A percentile compares a stretch with the other conserved stretches of the same genome.
These are phyloP conservation scores for Zaprionus vittiger DNA, from an alignment of 1,140 invertebrate species.

Conservation along the genomic window DNA sequence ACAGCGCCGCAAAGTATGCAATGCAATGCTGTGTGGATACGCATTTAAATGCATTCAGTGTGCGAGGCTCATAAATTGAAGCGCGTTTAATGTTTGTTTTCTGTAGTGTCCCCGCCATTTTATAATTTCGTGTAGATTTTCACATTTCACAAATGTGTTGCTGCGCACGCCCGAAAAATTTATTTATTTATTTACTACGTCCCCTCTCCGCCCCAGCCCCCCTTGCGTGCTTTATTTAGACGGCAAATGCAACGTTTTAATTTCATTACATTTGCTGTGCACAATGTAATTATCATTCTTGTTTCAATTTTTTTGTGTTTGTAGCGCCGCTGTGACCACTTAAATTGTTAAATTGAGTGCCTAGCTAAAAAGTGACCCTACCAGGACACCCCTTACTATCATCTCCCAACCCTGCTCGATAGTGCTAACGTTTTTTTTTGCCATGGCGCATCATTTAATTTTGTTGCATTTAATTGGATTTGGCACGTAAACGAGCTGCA, in stretches of 20 bases:
- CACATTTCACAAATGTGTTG: conserved; percentile 67
- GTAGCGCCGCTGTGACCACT: conserved; percentile 17
- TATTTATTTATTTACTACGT: conserved; percentile 72
- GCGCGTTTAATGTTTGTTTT: conserved; percentile 76
- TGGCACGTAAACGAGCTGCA: conserved; percentile 59
- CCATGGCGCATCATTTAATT: conserved; percentile 51
- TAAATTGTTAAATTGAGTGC: conserved; percentile 57
- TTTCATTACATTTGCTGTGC: conserved; percentile 66
- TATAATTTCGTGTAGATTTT: conserved; percentile 63
- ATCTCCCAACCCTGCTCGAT: background rate
- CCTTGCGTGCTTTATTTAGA: conserved; percentile 29
- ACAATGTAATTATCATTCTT: conserved; percentile 59
- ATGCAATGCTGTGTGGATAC: conserved; percentile 32
- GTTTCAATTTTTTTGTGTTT: conserved; percentile 12
- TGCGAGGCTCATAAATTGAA: conserved; percentile 72
- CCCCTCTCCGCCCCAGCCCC: too few species aligned
- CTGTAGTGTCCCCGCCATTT: conserved; percentile 40
- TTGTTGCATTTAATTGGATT: conserved; percentile 65
- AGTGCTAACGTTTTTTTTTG: conserved; percentile 17
- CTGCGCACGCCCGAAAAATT: conserved; percentile 24
- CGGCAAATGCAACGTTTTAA: conserved; percentile 72
- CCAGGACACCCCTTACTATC: background rate
- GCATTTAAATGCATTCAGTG: conserved; percentile 76
- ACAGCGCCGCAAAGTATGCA: conserved; percentile 44
- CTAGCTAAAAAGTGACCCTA: background rate